Evolutionary conservation across 2,888 invertebrate species (phyloP).

Genomic region (Eilema depressum): DNA sequence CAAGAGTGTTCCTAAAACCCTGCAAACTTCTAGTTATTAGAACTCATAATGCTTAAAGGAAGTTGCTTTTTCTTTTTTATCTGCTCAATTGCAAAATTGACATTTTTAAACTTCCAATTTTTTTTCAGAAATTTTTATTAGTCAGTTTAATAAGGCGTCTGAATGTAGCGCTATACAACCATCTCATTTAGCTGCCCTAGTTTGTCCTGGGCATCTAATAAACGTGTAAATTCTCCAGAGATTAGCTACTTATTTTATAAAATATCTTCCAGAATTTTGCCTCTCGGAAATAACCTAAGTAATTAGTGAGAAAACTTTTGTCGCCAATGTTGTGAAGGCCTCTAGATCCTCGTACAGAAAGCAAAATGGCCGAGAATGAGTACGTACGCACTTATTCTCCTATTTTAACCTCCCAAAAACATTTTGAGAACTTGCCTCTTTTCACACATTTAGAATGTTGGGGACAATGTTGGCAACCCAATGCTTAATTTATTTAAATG

Average conservation of each 20-base stretch:
- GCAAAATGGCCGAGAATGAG: constrained; percentile 13
- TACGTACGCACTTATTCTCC: neutral
- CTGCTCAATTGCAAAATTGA: neutral
- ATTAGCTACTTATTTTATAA: constrained; percentile 20
- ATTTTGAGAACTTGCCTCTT: constrained; percentile 7
- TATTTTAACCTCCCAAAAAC: constrained; percentile 3
- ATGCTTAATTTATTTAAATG: constrained; percentile 4
- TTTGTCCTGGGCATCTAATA: constrained; percentile 8
- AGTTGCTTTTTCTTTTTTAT: neutral
- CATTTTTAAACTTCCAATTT: neutral
- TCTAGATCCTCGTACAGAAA: constrained; percentile 6
- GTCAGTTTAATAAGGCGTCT: neutral
- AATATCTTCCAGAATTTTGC: constrained; percentile 16
- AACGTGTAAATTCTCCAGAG: constrained; percentile 13
- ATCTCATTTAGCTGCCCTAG: constrained; percentile 10
- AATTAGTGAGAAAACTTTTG: constrained; percentile 22
- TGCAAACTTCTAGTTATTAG: neutral
- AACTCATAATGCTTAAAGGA: neutral
- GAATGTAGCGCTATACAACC: constrained; percentile 4
- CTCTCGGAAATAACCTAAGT: constrained; percentile 15
- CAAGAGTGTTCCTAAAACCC: no score
- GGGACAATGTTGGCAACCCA: neutral
- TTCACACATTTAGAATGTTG: constrained; percentile 7
- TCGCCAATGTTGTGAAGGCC: constrained; percentile 10
- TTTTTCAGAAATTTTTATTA: neutral